Evolutionary conservation across 2,113 vertebrate species (phyloP).

Genomic region (Noturus placidus): DNA sequence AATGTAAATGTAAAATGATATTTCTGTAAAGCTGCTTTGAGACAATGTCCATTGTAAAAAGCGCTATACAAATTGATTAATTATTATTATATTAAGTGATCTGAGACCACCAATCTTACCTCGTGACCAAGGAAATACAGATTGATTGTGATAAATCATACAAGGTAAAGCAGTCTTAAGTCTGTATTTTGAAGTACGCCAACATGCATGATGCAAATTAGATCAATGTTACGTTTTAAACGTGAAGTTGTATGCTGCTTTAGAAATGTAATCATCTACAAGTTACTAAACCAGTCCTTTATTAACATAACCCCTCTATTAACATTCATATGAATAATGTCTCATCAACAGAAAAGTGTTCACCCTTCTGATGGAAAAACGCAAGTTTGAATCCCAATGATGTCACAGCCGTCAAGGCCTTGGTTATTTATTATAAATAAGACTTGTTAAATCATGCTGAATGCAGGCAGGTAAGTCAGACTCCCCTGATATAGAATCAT

Average conservation of each 20-base stretch:
- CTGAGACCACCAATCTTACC: background rate
- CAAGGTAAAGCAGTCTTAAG: background rate
- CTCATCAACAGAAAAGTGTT: background rate
- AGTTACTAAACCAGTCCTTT: background rate
- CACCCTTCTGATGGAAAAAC: background rate
- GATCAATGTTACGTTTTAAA: background rate
- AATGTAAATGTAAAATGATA: too few species aligned
- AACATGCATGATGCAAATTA: background rate
- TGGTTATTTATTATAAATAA: background rate
- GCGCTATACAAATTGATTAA: too few species aligned
- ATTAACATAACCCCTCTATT: too few species aligned
- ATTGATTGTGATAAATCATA: background rate
- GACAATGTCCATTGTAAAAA: too few species aligned
- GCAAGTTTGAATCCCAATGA: background rate
- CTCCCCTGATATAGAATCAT: background rate
- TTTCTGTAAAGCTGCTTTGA: too few species aligned
- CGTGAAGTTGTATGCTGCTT: background rate
- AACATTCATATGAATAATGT: too few species aligned
- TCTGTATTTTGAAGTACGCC: background rate
- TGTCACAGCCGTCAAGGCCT: background rate
- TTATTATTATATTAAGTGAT: background rate
- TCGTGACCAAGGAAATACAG: background rate
- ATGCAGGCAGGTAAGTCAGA: background rate
- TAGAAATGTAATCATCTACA: background rate
- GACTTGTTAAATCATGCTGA: background rate